These are phyloP conservation scores for Elanus axillaris DNA, from an alignment of 2,113 vertebrate genomes.

Conservation along the genomic window DNA sequence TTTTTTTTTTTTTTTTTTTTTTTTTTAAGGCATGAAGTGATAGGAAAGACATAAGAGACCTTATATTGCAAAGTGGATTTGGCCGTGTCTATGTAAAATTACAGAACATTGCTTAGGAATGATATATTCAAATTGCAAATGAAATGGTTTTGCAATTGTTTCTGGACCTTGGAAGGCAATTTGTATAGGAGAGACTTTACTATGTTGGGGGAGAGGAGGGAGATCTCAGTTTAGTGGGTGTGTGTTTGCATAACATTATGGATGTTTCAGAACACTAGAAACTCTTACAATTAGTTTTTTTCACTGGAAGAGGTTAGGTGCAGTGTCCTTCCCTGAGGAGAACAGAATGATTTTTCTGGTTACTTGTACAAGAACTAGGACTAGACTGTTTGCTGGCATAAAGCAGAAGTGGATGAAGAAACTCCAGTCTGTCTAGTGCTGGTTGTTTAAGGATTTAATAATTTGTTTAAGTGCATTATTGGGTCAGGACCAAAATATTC, in stretches of 20 bases:
- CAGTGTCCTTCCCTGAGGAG: background rate
- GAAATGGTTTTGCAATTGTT: background rate
- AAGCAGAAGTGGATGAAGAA: constrained; percentile 7
- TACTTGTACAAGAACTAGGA: background rate
- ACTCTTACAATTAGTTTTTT: background rate
- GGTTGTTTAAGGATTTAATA: constrained; percentile 15
- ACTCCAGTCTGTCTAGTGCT: background rate
- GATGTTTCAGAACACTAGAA: background rate
- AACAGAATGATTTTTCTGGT: background rate
- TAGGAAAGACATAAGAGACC: background rate
- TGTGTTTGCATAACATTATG: background rate
- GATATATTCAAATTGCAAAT: background rate
- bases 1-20: too few species aligned
- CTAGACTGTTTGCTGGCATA: background rate
- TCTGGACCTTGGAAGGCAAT: background rate
- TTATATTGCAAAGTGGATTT: background rate
- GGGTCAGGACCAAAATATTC: background rate
- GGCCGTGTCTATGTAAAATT: background rate
- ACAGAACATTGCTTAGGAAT: background rate
- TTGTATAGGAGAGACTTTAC: background rate
- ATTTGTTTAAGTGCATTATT: constrained; percentile 31
- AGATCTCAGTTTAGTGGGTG: background rate
- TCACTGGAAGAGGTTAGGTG: background rate
- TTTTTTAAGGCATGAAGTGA: background rate
- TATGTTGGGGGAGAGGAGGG: background rate